Percentiles rank a stretch among this genome's conserved stretches.
phyloP scores from a whole-genome alignment of 2,113 vertebrate species.

The Ginglymostoma cirratum region DNA sequence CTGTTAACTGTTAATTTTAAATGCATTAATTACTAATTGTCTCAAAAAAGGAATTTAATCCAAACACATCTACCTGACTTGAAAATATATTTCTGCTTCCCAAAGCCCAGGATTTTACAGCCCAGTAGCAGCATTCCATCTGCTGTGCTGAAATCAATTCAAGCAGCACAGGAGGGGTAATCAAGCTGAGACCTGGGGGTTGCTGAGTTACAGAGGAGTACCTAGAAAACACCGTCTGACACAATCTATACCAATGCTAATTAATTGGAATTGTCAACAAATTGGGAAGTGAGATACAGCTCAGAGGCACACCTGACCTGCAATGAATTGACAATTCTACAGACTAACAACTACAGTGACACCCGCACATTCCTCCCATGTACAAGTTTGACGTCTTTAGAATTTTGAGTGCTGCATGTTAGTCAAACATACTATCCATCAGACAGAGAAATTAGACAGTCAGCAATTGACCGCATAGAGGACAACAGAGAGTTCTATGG shows the following conservation, averaged over 20 bases:
- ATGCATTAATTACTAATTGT: not conserved
- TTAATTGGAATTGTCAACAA: not conserved
- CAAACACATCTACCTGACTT: not conserved
- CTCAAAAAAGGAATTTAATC: not conserved
- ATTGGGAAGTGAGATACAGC: not conserved
- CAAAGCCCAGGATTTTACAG: not conserved
- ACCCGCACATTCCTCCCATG: not conserved
- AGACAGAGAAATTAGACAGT: not conserved
- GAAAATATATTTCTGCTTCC: not conserved
- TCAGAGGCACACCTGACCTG: not conserved
- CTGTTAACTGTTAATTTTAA: not conserved
- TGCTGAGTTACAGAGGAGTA: not conserved
- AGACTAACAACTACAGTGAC: not conserved
- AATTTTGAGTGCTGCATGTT: not conserved
- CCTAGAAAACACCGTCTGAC: not conserved
- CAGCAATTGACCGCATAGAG: not conserved
- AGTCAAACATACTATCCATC: not conserved
- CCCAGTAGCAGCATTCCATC: not conserved
- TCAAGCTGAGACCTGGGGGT: not conserved
- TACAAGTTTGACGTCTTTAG: not conserved
- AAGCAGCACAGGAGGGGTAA: not conserved
- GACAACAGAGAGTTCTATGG: not conserved
- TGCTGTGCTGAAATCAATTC: not conserved
- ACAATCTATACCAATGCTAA: not conserved
- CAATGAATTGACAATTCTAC: not conserved